Base-by-base conservation (phyloP, 2,113 vertebrate species). In the Varanus komodoensis region DNA sequence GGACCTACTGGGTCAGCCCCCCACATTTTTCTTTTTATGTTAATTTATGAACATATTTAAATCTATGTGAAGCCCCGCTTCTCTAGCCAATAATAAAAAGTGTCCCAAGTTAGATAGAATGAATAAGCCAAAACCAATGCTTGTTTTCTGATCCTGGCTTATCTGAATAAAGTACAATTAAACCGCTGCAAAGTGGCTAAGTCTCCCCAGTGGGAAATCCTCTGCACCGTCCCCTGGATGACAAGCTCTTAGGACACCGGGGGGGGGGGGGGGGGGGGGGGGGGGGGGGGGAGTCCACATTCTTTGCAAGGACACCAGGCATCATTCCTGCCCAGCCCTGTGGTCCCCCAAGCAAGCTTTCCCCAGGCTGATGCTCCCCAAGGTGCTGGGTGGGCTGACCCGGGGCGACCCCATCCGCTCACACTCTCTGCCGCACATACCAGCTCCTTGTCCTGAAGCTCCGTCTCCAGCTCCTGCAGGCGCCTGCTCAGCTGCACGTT, bases 391-490 rank as follows among this genome's bases (percentile, higher is more conserved):
- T 9, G 9, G 25, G 19, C n/a, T 75, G 2, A 12, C 27, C 67
- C 68, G n/a, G 8, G n/a, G 17, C 2, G 50, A 6, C 19, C 17
- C n/a, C 1, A 1, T 25, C 5, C 44, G 54, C 52, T 78, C n/a
- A 27, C 25, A 64, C 34, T 27, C 82, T 52, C 61, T 57, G 54
- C 75, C 6, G 2, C 87, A 95, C 98, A 95, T 96, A 99, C 99
- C 96, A 97, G 97, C 90, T 99, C 98, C 94, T 99, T 99, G 29
- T 99, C 99, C 32, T 96, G 98, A 78, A 99, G 97, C 85, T 99
- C 98, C 0, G 96, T 92, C 96, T 99, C 98, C 96, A 99, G 97
- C 52, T 98, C 97, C 95, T 98, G 97, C 38, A 99, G 98, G 82
- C 98, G 97, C 27, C 95, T 94, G 29, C 93, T 97, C 92, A 99